Evolutionary conservation across 2,888 invertebrate species (phyloP).

Genomic region (Julus scandinavius): DNA sequence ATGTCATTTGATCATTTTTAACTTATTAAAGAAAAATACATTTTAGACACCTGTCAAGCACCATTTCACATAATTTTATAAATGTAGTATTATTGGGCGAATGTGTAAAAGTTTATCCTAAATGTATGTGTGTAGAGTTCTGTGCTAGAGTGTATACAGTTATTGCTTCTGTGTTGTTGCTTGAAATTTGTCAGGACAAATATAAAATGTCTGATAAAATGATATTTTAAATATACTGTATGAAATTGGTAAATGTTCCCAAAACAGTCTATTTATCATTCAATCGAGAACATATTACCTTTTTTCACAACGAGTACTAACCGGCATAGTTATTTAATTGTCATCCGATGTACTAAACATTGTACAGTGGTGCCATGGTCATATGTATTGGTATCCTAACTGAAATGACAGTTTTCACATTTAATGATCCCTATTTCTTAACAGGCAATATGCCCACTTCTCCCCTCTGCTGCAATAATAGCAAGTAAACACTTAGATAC

Average conservation of each 20-base stretch:
- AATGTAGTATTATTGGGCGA: constrained; percentile 39
- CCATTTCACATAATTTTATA: constrained; percentile 26
- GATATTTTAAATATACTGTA: background rate
- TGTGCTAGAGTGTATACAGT: too few relatives aligned
- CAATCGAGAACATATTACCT: background rate
- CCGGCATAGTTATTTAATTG: background rate
- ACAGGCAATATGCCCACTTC: too few relatives aligned
- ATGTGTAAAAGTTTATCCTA: background rate
- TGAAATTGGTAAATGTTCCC: background rate
- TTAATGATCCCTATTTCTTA: too few relatives aligned
- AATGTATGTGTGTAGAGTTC: background rate
- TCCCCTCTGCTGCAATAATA: too few relatives aligned
- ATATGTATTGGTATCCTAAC: too few relatives aligned
- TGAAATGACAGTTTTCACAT: too few relatives aligned
- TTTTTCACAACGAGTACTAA: background rate
- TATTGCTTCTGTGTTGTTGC: background rate
- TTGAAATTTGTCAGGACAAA: background rate
- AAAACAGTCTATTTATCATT: background rate
- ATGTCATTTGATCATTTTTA: constrained; percentile 44
- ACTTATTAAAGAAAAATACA: constrained; percentile 37
- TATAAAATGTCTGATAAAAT: background rate
- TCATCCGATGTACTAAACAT: background rate
- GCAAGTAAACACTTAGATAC: too few relatives aligned
- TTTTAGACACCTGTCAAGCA: background rate
- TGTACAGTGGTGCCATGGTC: too few relatives aligned